Evolutionary conservation across 2,113 vertebrate genomes (phyloP).

Genomic region (Psilopogon haemacephalus): DNA sequence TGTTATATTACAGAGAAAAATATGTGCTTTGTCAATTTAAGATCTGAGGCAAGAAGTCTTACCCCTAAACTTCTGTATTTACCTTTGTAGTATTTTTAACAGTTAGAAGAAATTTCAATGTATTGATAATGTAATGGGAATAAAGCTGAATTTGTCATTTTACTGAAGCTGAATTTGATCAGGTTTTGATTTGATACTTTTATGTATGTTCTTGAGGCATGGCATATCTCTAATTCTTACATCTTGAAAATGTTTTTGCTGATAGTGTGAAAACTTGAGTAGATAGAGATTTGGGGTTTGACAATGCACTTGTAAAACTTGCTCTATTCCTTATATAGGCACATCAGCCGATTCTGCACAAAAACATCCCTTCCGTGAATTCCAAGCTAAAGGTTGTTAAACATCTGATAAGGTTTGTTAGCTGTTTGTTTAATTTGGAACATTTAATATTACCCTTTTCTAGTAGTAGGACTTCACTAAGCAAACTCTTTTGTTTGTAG

Average conservation of each 20-base stretch:
- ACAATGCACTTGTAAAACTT: neutral
- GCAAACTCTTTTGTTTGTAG: conserved; percentile 67
- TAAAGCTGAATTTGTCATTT: neutral
- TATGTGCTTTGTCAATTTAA: neutral
- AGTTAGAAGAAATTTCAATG: neutral
- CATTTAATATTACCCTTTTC: neutral
- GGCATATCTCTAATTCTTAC: neutral
- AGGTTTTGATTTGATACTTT: neutral
- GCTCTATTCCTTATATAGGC: conserved; percentile 69
- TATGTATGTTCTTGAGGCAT: neutral
- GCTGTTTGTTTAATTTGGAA: neutral
- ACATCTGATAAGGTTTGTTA: conserved; percentile 90
- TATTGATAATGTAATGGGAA: neutral
- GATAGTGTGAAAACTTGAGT: neutral
- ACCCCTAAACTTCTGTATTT: neutral
- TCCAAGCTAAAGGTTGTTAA: conserved; percentile 87
- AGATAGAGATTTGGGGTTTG: neutral
- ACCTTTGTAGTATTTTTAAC: neutral
- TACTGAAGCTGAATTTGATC: neutral
- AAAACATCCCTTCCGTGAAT: conserved; percentile 94
- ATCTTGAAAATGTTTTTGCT: neutral
- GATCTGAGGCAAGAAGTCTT: neutral
- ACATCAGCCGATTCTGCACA: conserved; percentile 85
- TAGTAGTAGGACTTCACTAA: neutral
- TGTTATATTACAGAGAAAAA: neutral